Base-by-base conservation (phyloP, 2,797 vertebrate species). In the Cyclura pinguis region DNA sequence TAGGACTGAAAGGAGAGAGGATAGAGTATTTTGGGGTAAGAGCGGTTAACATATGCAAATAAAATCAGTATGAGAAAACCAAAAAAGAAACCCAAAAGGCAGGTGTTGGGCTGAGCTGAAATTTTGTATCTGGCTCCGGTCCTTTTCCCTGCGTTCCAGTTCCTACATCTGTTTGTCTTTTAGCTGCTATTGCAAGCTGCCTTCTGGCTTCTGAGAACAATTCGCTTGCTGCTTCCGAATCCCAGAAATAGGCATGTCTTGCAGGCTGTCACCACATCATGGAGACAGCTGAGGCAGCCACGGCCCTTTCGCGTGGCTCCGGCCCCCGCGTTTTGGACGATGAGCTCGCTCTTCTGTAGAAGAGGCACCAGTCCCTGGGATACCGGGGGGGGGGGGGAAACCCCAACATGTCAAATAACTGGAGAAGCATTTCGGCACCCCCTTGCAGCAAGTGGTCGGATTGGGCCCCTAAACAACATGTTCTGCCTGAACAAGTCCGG, bases 221-320 rank as follows among this genome's bases (percentile, higher is more conserved):
- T 78, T 67, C 42, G 64, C 57, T 57, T 76, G 62, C 18, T 47
- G 35, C 80, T 90, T 77, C 50, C 20, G 42, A 52, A 57, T 87
- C 72, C 80, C 47, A 67, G 85, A 90, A 90, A 87, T 67, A 78
- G 85, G n/a, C n/a, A 77, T 47, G 4, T 38, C 29, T 87, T 1
- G 5, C 6, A 29, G n/a, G 59, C 82, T 84, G 73, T 78, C 82
- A 29, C 38, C 4, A 2, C 50, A 13, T 62, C 0, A 0, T 22
- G 29, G 81, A 92, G 85, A 50, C 0, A 64, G 4, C 0, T 2
- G 73, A 55, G 27, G 42, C 47, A 42, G 13, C 4, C 47, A 2
- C 29, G 0, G 18, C 50, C 32, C n/a, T 42, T 3, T 0, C 0
- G 6, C 42, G 42, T 29, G 1, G 3, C 57, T 35, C 20, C 38